These are phyloP conservation scores for Gonocerus acuteangulatus DNA, from an alignment of 2,888 invertebrate genomes.

Conservation along the genomic window DNA sequence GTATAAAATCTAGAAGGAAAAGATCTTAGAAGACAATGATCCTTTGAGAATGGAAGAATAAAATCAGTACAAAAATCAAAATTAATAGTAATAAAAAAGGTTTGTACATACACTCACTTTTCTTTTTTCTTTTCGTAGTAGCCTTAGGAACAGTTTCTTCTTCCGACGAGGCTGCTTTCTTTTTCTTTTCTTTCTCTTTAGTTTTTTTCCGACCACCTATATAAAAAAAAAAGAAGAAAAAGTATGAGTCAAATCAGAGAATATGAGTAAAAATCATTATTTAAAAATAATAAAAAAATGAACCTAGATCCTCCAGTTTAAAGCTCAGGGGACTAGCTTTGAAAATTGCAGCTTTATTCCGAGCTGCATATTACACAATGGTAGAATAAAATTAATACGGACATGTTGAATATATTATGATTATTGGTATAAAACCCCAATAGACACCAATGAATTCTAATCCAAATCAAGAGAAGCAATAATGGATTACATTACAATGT, in stretches of 20 bases:
- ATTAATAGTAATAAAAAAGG: not conserved
- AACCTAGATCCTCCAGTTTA: not conserved
- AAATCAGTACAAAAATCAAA: not conserved
- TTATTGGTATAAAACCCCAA: too few relatives aligned
- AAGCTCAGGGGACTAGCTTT: not conserved
- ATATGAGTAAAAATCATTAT: not conserved
- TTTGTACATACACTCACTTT: constrained; percentile 3
- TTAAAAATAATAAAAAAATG: not conserved
- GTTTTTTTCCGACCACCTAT: constrained; percentile 62
- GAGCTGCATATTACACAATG: too few relatives aligned
- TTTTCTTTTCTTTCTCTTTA: constrained; percentile 59
- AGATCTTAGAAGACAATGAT: too few relatives aligned
- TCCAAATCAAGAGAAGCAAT: too few relatives aligned
- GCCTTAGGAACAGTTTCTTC: constrained; percentile 46
- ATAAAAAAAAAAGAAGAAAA: constrained; percentile 31
- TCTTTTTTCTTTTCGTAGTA: constrained; percentile 53
- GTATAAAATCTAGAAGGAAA: too few relatives aligned
- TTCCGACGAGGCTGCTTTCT: constrained; percentile 49
- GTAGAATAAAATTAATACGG: too few relatives aligned
- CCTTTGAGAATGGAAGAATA: too few relatives aligned
- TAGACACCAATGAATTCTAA: too few relatives aligned
- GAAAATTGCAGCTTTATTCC: not conserved
- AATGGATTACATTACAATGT: too few relatives aligned
- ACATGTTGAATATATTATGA: too few relatives aligned
- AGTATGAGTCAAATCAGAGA: not conserved